Percentiles rank a stretch among this genome's conserved stretches.
Conservation (phyloP, 1,140 invertebrate species). For the Phymorhynchus buccinoides region DNA sequence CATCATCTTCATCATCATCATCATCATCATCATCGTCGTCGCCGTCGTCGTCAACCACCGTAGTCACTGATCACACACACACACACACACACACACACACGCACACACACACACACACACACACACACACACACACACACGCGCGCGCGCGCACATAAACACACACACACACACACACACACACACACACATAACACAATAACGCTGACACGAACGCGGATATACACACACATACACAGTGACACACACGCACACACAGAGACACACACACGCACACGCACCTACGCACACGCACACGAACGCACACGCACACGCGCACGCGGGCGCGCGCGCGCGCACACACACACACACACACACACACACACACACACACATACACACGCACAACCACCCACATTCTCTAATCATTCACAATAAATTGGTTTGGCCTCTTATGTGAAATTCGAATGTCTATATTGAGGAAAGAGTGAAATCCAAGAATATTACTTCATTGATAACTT, state of each 20-base stretch:
- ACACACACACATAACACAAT: no score
- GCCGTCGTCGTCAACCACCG: neutral
- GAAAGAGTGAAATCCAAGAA: neutral
- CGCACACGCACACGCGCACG: no score
- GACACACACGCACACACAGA: no score
- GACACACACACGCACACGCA: no score
- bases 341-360: conserved; percentile 11
- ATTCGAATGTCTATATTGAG: neutral
- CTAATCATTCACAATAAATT: neutral
- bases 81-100: neutral
- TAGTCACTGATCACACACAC: no score
- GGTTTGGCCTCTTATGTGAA: neutral
- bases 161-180: no score
- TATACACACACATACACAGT: no score
- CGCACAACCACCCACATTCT: neutral
- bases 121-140: neutral
- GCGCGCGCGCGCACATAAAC: conserved; percentile 8
- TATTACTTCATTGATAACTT: neutral
- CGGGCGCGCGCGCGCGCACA: no score
- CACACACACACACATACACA: neutral
- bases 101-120: neutral
- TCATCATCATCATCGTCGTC: neutral
- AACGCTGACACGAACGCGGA: neutral
- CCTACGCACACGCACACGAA: no score
- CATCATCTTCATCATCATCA: neutral